Evolutionary conservation across 2,888 invertebrate species (phyloP).

Genomic region (Pseudococcus viburni): DNA sequence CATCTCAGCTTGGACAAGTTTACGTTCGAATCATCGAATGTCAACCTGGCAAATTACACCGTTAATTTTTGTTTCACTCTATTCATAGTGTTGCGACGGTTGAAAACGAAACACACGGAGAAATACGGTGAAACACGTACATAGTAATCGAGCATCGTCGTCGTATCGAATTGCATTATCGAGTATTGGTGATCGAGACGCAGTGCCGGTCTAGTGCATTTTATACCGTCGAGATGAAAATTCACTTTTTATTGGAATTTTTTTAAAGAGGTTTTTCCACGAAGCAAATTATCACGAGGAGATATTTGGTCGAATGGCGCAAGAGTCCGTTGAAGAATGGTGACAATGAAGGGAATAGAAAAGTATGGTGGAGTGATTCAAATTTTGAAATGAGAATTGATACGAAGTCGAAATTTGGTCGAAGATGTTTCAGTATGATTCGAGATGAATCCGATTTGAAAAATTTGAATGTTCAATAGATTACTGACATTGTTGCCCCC

Average conservation of each 20-base stretch:
- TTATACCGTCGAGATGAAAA: not conserved
- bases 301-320: not conserved
- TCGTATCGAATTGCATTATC: slow-evolving; percentile 41
- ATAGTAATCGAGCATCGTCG: not conserved
- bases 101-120: not conserved
- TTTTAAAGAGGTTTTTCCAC: not conserved
- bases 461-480: no score
- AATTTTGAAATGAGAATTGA: no score
- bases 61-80: slow-evolving; percentile 28
- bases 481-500: no score
- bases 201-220: not conserved
- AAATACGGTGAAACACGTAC: not conserved
- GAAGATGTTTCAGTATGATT: no score
- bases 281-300: not conserved
- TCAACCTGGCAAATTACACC: slow-evolving; percentile 17
- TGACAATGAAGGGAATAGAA: no score
- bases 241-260: slow-evolving; percentile 6
- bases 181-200: slow-evolving; percentile 30
- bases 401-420: no score
- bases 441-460: no score
- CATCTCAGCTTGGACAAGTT: slow-evolving; percentile 31
- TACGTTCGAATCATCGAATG: slow-evolving; percentile 19
- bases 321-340: no score
- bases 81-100: not conserved
- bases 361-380: no score